A percentile compares a stretch with the other conserved stretches of the same genome.
Conservation (phyloP, 2,888 invertebrate species). For the Tryphoninae sp. region DNA sequence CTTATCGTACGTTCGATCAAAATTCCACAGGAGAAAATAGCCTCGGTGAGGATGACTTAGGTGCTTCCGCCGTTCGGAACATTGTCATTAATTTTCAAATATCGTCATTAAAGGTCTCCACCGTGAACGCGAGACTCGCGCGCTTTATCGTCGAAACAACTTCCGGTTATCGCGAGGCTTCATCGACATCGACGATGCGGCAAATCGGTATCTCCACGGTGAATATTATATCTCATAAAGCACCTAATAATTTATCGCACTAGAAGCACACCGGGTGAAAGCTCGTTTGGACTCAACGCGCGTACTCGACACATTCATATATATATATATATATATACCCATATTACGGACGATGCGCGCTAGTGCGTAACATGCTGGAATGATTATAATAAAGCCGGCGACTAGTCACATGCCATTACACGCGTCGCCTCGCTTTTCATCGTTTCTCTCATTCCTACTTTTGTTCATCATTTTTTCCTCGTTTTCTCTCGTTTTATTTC, state of each 20-base stretch:
- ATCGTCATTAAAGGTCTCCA: constrained; percentile 43
- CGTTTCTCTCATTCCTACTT: neutral
- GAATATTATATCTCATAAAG: constrained; percentile 34
- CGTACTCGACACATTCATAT: neutral
- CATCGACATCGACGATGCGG: constrained; percentile 25
- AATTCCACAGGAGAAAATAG: constrained; percentile 28
- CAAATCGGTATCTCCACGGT: constrained; percentile 43
- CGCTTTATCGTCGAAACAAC: constrained; percentile 8
- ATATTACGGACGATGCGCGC: constrained; percentile 37
- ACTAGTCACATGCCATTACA: constrained; percentile 56
- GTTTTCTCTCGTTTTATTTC: neutral
- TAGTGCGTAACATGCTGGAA: constrained; percentile 55
- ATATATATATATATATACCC: neutral
- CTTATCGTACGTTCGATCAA: constrained; percentile 31
- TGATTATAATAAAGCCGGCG: constrained; percentile 57
- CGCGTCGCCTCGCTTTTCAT: constrained; percentile 16
- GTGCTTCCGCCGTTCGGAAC: constrained; percentile 7
- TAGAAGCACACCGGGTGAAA: constrained; percentile 28
- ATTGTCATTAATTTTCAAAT: constrained; percentile 54
- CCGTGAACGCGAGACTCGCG: neutral
- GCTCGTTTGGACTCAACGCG: constrained; percentile 38
- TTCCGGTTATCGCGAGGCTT: constrained; percentile 41
- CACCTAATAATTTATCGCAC: constrained; percentile 51
- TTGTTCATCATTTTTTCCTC: neutral
- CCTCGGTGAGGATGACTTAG: constrained; percentile 5